Evolutionary conservation across 2,888 invertebrate genomes (phyloP).

Genomic region (Habrosyne pyritoides): DNA sequence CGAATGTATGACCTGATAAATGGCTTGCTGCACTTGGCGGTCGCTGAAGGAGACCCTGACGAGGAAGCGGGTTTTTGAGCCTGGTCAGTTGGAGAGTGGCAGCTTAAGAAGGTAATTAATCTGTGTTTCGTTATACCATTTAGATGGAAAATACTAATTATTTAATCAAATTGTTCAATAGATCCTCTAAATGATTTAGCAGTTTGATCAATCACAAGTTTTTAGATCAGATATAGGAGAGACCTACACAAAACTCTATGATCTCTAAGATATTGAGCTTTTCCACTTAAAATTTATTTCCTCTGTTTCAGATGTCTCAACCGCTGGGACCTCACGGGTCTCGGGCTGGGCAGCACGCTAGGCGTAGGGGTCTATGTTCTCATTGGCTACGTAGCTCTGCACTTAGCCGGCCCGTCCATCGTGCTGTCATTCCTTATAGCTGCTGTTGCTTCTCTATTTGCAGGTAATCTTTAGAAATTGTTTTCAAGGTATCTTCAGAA

Average conservation of each 20-base stretch:
- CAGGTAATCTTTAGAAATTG: conserved; percentile 82
- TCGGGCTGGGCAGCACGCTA: conserved; percentile 91
- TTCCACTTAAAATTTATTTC: no score
- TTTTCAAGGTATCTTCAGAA: neutral
- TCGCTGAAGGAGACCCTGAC: conserved; percentile 44
- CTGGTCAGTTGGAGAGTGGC: conserved; percentile 46
- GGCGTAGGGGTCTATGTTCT: conserved; percentile 96
- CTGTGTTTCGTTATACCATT: neutral
- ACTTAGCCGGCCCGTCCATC: conserved; percentile 92
- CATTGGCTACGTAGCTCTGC: conserved; percentile 90
- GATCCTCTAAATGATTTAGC: no score
- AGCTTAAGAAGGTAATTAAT: conserved; percentile 57
- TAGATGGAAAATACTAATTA: no score
- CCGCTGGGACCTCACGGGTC: conserved; percentile 90
- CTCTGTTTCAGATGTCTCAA: conserved; percentile 84
- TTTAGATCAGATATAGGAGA: neutral
- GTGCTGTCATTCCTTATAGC: conserved; percentile 94
- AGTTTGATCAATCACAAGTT: no score
- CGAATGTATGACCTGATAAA: conserved; percentile 46
- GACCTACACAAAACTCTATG: no score
- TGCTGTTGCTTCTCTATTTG: conserved; percentile 91
- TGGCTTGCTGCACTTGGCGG: conserved; percentile 61
- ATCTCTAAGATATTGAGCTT: no score
- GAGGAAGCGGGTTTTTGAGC: conserved; percentile 49
- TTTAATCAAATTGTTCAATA: no score